Base-by-base conservation (phyloP, 2,888 invertebrate species). In the Agrilus mali region DNA sequence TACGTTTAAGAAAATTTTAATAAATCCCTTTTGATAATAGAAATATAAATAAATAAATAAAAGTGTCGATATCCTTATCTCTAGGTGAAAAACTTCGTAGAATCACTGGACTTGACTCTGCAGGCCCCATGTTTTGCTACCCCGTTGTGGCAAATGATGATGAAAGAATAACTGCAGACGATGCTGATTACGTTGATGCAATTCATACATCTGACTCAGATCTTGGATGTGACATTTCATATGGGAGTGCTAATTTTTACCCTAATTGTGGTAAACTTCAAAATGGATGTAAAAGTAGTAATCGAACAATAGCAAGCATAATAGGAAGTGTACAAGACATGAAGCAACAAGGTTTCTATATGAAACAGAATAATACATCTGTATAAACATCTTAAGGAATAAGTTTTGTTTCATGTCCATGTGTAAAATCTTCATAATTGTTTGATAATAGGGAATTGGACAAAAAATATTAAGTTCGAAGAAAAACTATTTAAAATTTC, bases 181-280 rank as follows among this genome's bases (percentile, higher is more conserved):
- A 47, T 34, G 47, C 47, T 3, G 39, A 39, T 37, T 47, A 44
- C 27, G 47, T 47, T 7, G 47, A 47, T 16, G 47, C 45, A 1
- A 34, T 47, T 13, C 47, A 47, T 27, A 47, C 47, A 4, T 42
- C 44, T 32, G n/a, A 41, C 3, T 38, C 36, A 15, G 36, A 42
- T n/a, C 36, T 47, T 8, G 47, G 47, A n/a, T 47, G 44, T 36
- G 34, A 27, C 12, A 31, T 35, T 8, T 22, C 41, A 3, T 45
- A 36, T 17, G 42, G 32, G 1, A 36, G 31, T 15, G 47, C 44
- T 1, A 44, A 47, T 35, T 44, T 47, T 40, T 47, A 40, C 33
- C 34, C 42, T 14, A 40, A 47, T 17, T 40, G 44, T n/a, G 44
- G 44, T 7, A 38, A 44, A 14, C 40, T 45, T 16, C 47, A 47